These are phyloP conservation scores for Pseudococcus jackbeardsleyi DNA, from an alignment of 2,888 invertebrate species.

Conservation along the genomic window DNA sequence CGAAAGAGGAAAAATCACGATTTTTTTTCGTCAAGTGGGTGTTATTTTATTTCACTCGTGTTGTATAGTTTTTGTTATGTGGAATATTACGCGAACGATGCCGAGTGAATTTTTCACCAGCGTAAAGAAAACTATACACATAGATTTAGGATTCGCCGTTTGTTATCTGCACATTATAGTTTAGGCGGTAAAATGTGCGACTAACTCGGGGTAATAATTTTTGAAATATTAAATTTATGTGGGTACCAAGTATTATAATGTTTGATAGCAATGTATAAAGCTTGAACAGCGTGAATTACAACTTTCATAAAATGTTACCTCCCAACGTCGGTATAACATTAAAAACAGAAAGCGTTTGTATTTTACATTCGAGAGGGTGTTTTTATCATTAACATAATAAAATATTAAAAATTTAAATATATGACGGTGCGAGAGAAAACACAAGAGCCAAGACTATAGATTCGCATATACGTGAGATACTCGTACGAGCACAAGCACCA, in stretches of 20 bases:
- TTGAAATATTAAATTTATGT: slow-evolving; percentile 61
- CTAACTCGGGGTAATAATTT: slow-evolving; percentile 53
- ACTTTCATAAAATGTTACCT: slow-evolving; percentile 63
- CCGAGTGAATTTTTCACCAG: not conserved
- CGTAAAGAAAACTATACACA: slow-evolving; percentile 25
- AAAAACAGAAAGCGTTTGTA: slow-evolving; percentile 53
- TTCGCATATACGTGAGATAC: not conserved
- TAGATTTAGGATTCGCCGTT: slow-evolving; percentile 10
- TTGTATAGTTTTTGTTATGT: not conserved
- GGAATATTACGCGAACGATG: not conserved
- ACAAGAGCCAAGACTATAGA: not conserved
- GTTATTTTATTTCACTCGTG: not conserved
- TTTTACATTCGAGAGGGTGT: slow-evolving; percentile 57
- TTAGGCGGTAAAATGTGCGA: slow-evolving; percentile 29
- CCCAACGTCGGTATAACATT: slow-evolving; percentile 46
- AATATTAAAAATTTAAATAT: slow-evolving; percentile 63
- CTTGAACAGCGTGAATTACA: slow-evolving; percentile 60
- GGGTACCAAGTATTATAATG: slow-evolving; percentile 58
- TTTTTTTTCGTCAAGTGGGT: not conserved
- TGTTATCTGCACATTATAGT: slow-evolving; percentile 36
- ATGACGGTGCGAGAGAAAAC: not conserved
- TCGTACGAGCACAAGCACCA: not conserved
- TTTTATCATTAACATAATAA: slow-evolving; percentile 63
- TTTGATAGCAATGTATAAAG: slow-evolving; percentile 61
- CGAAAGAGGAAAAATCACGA: not conserved